Percentiles rank a stretch among this genome's conserved stretches.
Conservation (phyloP, 2,797 vertebrate genomes). For the Catamblyrhynchus diadema region DNA sequence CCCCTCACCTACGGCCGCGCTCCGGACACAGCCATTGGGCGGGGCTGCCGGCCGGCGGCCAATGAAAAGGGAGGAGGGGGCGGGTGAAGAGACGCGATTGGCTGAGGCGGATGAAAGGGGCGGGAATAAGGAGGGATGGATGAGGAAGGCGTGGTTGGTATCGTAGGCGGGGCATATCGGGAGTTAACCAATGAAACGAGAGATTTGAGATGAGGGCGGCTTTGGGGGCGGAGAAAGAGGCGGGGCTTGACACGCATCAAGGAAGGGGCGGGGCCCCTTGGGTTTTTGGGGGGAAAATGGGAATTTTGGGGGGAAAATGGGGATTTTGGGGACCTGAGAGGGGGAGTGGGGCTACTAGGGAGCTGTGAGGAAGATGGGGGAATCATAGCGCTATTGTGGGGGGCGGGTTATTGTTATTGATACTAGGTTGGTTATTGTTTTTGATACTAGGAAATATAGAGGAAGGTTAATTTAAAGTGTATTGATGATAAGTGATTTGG, state of each 20-base stretch:
- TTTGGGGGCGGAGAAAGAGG: accelerated
- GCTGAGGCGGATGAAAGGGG: accelerated
- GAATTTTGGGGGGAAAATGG: background rate
- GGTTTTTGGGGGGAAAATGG: background rate
- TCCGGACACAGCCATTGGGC: background rate
- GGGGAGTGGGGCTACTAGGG: too few relatives aligned
- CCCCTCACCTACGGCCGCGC: background rate
- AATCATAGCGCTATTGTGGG: background rate
- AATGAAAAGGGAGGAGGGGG: background rate
- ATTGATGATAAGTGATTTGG: too few relatives aligned
- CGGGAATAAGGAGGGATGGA: accelerated
- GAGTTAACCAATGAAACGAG: accelerated
- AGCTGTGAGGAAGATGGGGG: too few relatives aligned
- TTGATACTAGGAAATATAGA: too few relatives aligned
- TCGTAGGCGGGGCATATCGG: accelerated
- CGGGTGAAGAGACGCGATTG: accelerated
- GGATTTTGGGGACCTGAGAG: background rate
- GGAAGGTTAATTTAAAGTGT: too few relatives aligned
- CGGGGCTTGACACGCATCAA: accelerated
- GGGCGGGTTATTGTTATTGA: too few relatives aligned
- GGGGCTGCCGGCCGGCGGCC: background rate
- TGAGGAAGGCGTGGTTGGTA: accelerated
- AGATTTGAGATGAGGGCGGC: accelerated
- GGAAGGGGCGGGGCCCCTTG: background rate
- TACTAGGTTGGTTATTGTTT: too few relatives aligned